phyloP scores from a whole-genome alignment of 2,797 vertebrate genomes.

The Balearica regulorum region DNA sequence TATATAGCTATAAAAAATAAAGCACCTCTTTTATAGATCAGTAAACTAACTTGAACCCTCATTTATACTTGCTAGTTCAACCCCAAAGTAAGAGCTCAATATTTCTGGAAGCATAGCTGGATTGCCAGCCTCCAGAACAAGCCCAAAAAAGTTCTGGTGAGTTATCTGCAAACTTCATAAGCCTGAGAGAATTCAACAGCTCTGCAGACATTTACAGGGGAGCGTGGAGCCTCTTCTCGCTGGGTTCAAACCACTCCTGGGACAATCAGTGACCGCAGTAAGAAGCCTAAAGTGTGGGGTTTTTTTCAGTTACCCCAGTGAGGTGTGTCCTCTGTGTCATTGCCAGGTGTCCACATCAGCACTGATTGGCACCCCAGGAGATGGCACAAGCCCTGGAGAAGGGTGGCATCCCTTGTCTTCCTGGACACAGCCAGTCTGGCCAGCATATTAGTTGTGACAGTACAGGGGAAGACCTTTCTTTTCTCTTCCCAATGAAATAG shows the following conservation, averaged over 20 bases:
- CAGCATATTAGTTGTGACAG: neutral
- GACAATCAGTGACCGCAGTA: neutral
- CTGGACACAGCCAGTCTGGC: neutral
- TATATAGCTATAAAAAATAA: neutral
- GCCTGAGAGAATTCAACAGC: neutral
- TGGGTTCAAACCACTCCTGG: neutral
- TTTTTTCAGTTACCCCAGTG: neutral
- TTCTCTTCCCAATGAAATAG: neutral
- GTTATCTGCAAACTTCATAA: neutral
- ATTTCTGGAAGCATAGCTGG: neutral
- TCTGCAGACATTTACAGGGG: neutral
- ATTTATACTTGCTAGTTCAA: neutral
- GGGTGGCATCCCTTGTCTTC: neutral
- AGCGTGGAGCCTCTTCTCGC: neutral
- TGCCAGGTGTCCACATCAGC: neutral
- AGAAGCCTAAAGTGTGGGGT: neutral
- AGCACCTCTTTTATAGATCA: neutral
- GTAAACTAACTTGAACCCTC: neutral
- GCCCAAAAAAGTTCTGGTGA: neutral
- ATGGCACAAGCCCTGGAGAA: neutral
- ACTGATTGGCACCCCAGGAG: neutral
- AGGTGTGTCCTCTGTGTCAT: neutral
- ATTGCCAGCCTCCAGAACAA: neutral
- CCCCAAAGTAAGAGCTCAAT: neutral
- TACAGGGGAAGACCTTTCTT: neutral